These are phyloP conservation scores for Odocoileus hemionus DNA, from an alignment of 2,113 vertebrate genomes.

Conservation along the genomic window DNA sequence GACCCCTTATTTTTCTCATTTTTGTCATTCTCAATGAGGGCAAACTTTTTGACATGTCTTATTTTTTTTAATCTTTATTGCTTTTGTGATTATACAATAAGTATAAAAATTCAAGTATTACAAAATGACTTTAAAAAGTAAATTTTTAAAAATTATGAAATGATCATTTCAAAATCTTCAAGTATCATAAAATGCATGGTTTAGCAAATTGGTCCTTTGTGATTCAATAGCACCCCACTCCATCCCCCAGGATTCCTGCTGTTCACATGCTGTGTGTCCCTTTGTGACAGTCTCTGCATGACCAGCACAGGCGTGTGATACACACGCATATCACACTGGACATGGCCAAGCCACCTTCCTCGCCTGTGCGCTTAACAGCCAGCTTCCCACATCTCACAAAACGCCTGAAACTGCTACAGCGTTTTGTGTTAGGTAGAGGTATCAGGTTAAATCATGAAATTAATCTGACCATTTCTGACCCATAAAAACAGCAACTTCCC, in stretches of 20 bases:
- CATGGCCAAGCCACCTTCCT: background rate
- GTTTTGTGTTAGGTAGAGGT: fast-evolving
- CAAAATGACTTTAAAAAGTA: slow-evolving; percentile 19
- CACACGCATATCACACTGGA: fast-evolving
- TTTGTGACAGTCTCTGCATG: background rate
- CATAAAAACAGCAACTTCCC: background rate
- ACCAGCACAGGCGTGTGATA: fast-evolving
- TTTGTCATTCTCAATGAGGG: background rate
- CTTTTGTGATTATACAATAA: background rate
- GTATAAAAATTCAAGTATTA: slow-evolving; percentile 1
- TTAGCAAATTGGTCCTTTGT: background rate
- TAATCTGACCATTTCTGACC: fast-evolving
- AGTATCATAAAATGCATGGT: background rate
- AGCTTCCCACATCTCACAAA: background rate
- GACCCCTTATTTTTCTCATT: background rate
- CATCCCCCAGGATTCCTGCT: background rate
- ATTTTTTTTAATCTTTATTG: slow-evolving; percentile 23
- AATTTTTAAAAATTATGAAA: background rate
- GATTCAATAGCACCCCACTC: fast-evolving
- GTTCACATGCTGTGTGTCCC: fast-evolving
- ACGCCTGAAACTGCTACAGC: fast-evolving
- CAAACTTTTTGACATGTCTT: background rate
- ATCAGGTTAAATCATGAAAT: background rate
- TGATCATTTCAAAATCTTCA: background rate
- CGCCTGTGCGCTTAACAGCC: fast-evolving